These are phyloP conservation scores for Parnassius orleans DNA, from an alignment of 2,888 invertebrate genomes.

Conservation along the genomic window DNA sequence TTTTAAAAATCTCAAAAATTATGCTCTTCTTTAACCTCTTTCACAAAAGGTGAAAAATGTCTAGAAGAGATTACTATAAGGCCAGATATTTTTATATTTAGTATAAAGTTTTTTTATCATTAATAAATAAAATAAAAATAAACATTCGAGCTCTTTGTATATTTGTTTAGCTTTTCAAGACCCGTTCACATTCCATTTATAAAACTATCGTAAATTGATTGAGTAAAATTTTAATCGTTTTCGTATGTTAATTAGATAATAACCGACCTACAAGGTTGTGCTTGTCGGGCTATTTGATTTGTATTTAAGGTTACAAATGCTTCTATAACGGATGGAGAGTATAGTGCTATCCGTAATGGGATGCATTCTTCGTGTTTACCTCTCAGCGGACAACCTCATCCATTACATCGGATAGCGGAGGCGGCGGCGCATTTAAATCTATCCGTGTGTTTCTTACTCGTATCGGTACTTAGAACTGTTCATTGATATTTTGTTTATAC, in stretches of 20 bases:
- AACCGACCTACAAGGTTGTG: constrained; percentile 26
- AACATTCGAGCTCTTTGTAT: no score
- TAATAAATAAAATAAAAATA: no score
- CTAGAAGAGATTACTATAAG: no score
- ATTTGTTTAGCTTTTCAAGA: no score
- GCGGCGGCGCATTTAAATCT: constrained; percentile 10
- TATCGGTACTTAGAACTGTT: constrained; percentile 20
- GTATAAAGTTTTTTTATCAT: no score
- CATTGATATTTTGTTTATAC: constrained; percentile 9
- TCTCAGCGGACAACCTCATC: constrained; percentile 28
- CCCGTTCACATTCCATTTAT: constrained; percentile 2
- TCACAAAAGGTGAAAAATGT: no score
- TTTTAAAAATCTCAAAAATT: no score
- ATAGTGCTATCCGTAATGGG: constrained; percentile 31
- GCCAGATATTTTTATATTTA: no score
- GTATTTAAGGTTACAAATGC: constrained; percentile 34
- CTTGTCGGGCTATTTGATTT: constrained; percentile 34
- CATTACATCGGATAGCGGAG: constrained; percentile 33
- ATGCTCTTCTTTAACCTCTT: no score
- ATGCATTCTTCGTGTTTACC: constrained; percentile 20
- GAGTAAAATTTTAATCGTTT: constrained; percentile 36
- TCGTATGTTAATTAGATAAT: constrained; percentile 34
- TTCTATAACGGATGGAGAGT: constrained; percentile 32
- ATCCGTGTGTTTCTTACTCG: constrained; percentile 10
- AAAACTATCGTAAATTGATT: constrained; percentile 17